Evolutionary conservation across 2,888 invertebrate species (phyloP).

Genomic region (Iselma pallidipennis): DNA sequence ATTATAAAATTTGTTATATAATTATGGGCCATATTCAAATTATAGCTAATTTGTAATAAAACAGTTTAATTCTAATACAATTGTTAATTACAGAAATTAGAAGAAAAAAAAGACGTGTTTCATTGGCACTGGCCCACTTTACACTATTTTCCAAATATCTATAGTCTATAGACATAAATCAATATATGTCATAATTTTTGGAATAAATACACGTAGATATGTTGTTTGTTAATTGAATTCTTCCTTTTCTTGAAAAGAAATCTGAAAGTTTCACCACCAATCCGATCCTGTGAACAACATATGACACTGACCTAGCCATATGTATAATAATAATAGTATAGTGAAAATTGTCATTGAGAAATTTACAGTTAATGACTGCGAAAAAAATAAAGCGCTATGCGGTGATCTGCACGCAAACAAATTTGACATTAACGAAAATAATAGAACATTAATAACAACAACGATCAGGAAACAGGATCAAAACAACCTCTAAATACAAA

Average conservation of each 20-base stretch:
- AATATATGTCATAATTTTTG: neutral
- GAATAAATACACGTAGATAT: neutral
- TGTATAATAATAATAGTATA: too few species aligned
- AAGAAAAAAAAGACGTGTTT: neutral
- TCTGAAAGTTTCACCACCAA: neutral
- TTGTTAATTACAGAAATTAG: neutral
- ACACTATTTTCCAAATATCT: neutral
- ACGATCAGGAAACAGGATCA: too few species aligned
- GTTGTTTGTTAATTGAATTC: neutral
- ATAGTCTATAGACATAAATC: neutral
- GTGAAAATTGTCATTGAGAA: neutral
- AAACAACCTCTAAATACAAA: too few species aligned
- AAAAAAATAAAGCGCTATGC: neutral
- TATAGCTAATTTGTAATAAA: too few species aligned
- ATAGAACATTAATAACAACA: neutral
- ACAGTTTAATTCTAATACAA: too few species aligned
- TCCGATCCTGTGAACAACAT: neutral
- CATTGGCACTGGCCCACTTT: neutral
- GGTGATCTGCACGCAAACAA: neutral
- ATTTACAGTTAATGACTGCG: neutral
- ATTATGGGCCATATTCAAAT: too few species aligned
- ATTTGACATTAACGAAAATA: neutral
- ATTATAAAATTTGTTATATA: too few species aligned
- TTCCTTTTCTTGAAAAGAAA: neutral
- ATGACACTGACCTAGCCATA: neutral